Percentiles rank a stretch among this genome's conserved stretches.
Evolutionary conservation across 1,140 invertebrate species (phyloP).

Genomic region (Hyphantria cunea): DNA sequence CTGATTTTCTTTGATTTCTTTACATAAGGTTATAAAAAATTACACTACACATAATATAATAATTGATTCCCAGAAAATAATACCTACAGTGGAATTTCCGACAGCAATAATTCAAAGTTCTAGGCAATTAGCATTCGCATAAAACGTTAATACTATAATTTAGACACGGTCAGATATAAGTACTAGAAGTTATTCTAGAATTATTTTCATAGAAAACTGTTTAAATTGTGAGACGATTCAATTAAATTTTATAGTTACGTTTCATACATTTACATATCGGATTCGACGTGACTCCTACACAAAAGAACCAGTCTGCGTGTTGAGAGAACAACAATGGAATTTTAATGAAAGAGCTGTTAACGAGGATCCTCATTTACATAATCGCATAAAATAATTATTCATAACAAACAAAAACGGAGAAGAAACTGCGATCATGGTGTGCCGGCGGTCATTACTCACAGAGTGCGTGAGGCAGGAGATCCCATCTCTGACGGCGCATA

Average conservation of each 20-base stretch:
- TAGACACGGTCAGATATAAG: no score
- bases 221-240: neutral
- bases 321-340: slow-evolving; percentile 64
- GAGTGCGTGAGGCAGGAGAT: slow-evolving; percentile 30
- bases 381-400: slow-evolving; percentile 68
- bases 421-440: slow-evolving; percentile 36
- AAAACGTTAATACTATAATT: no score
- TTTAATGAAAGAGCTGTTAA: slow-evolving; percentile 70
- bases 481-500: slow-evolving; percentile 29
- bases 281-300: slow-evolving; percentile 60
- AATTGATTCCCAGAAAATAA: no score
- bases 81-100: no score
- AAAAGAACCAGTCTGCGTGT: slow-evolving; percentile 58
- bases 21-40: no score
- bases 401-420: slow-evolving; percentile 57
- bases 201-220: no score
- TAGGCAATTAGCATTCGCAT: no score
- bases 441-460: slow-evolving; percentile 32
- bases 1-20: no score
- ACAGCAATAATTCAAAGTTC: no score
- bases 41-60: no score
- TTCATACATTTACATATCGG: slow-evolving; percentile 16
- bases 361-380: slow-evolving; percentile 68
- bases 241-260: neutral
- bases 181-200: no score